Percentiles rank a stretch among this genome's conserved stretches.
phyloP scores from a whole-genome alignment of 2,113 vertebrate genomes.

The Hydrolagus affinis region DNA sequence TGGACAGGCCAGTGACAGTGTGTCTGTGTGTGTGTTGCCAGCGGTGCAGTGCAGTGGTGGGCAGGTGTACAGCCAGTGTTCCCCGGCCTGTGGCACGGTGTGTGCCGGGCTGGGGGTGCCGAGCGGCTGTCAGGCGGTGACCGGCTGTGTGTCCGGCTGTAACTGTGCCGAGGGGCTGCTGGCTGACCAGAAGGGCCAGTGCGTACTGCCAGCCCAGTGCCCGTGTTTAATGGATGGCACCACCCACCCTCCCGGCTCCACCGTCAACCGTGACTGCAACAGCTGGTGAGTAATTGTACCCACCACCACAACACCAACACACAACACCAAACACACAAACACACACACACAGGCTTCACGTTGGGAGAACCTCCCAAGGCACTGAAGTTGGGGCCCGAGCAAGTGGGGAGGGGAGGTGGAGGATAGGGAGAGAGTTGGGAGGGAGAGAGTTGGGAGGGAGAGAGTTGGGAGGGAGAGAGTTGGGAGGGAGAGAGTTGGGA shows the following conservation, averaged over 20 bases:
- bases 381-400: too few species aligned
- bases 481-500: too few species aligned
- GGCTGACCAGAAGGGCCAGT: slow-evolving; percentile 65
- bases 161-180: slow-evolving; percentile 66
- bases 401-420: too few species aligned
- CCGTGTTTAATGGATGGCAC: slow-evolving; percentile 55
- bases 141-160: slow-evolving; percentile 70
- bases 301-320: neutral
- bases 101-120: slow-evolving; percentile 54
- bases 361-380: too few species aligned
- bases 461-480: too few species aligned
- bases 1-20: too few species aligned
- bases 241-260: slow-evolving; percentile 49
- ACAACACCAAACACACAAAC: too few species aligned
- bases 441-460: too few species aligned
- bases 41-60: slow-evolving; percentile 63
- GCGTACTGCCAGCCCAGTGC: slow-evolving; percentile 61
- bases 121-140: slow-evolving; percentile 45
- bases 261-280: slow-evolving; percentile 58
- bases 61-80: slow-evolving; percentile 73
- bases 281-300: slow-evolving; percentile 55
- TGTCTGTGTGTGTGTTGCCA: slow-evolving; percentile 38
- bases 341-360: too few species aligned
- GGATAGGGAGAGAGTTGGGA: too few species aligned
- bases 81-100: slow-evolving; percentile 53